phyloP scores from a whole-genome alignment of 2,888 invertebrate genomes.

The Alviniconcha strummeri region DNA sequence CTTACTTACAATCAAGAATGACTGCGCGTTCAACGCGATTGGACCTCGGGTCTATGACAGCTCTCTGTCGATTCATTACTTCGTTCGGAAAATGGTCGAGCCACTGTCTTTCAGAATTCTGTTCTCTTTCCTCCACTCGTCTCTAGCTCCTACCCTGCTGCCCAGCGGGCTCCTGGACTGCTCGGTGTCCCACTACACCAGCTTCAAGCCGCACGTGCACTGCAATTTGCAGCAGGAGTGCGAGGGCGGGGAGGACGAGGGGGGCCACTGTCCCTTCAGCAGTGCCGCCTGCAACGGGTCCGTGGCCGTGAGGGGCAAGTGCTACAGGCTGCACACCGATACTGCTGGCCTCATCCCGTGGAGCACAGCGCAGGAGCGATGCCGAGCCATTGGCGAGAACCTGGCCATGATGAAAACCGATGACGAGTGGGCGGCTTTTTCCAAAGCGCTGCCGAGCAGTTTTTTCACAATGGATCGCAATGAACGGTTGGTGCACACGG shows the following conservation, averaged over 20 bases:
- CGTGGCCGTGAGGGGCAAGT: conserved; percentile 8
- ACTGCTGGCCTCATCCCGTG: background rate
- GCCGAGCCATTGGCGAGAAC: background rate
- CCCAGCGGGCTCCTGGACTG: background rate
- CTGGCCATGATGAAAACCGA: background rate
- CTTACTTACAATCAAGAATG: too few species aligned
- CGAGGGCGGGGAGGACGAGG: conserved; percentile 18
- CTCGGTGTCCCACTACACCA: conserved; percentile 21
- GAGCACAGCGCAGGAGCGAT: background rate
- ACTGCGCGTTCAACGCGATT: too few species aligned
- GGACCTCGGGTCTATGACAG: too few species aligned
- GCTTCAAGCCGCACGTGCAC: conserved; percentile 12
- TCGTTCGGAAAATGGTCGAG: too few species aligned
- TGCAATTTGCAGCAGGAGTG: conserved; percentile 18
- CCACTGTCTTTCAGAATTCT: too few species aligned
- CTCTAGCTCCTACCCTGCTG: too few species aligned
- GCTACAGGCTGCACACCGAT: background rate
- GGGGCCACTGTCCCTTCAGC: conserved; percentile 18
- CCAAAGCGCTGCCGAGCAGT: background rate
- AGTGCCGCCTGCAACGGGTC: conserved; percentile 11
- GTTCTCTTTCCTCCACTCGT: too few species aligned
- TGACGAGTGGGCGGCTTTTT: background rate
- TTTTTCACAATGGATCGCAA: background rate
- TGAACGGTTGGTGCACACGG: background rate
- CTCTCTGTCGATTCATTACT: too few species aligned